Conservation (phyloP, 1,140 invertebrate genomes). For the Neodiprion fabricii region DNA sequence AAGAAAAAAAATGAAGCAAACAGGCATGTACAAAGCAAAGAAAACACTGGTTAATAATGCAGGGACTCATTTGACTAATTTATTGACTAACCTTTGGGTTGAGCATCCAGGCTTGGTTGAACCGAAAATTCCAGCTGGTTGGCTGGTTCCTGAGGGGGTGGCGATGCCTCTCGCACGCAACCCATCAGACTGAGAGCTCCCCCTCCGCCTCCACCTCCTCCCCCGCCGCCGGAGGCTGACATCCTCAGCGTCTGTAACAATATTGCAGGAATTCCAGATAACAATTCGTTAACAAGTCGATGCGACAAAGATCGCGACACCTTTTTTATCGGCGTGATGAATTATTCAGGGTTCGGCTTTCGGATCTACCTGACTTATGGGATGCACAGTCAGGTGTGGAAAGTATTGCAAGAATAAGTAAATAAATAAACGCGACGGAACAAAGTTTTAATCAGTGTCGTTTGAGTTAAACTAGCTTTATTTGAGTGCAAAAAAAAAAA, state of each 20-base stretch:
- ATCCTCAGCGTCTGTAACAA: conserved; percentile 41
- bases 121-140: background rate
- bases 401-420: no score
- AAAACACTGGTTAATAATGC: no score
- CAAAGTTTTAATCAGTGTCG: no score
- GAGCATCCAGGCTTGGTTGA: background rate
- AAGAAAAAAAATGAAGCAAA: no score
- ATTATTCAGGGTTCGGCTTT: conserved; percentile 17
- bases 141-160: conserved; percentile 43
- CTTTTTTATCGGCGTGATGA: conserved; percentile 23
- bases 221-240: conserved; percentile 43
- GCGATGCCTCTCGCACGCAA: conserved; percentile 60
- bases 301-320: conserved; percentile 38
- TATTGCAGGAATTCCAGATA: conserved; percentile 47
- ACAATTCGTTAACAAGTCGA: conserved; percentile 42
- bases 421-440: no score
- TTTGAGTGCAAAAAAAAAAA: background rate
- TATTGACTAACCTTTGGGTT: conserved; percentile 10
- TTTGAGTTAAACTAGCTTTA: no score
- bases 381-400: no score
- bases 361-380: background rate
- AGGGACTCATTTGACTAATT: no score
- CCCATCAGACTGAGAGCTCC: conserved; percentile 60
- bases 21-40: no score
- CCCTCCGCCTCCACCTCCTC: conserved; percentile 33